Evolutionary conservation across 2,888 invertebrate genomes (phyloP).

Genomic region (Lamproptera curius): DNA sequence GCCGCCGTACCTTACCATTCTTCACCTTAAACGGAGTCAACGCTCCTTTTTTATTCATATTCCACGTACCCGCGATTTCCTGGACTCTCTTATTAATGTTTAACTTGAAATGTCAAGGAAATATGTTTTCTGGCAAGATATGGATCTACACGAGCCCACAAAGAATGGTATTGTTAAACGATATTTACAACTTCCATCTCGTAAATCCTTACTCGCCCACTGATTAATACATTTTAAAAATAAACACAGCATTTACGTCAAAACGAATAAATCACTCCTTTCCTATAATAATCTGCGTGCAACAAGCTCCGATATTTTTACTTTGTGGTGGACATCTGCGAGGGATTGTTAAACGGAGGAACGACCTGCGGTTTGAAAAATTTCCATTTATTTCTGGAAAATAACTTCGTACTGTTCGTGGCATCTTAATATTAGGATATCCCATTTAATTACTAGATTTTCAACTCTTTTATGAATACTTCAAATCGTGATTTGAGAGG

Average conservation of each 20-base stretch:
- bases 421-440: background rate
- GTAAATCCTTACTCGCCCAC: background rate
- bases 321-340: background rate
- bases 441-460: background rate
- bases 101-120: conserved; percentile 13
- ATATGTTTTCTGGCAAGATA: conserved; percentile 13
- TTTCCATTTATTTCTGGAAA: too few species aligned
- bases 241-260: background rate
- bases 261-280: conserved; percentile 1
- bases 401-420: background rate
- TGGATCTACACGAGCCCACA: conserved; percentile 10
- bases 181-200: conserved; percentile 9
- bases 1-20: conserved; percentile 5
- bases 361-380: too few species aligned
- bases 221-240: background rate
- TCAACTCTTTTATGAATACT: background rate
- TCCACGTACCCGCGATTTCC: conserved; percentile 11
- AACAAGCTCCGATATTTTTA: background rate
- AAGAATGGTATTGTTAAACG: conserved; percentile 2
- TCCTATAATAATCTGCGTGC: background rate
- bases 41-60: too few species aligned
- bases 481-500: background rate
- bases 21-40: too few species aligned
- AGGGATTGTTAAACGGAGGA: conserved; percentile 3
- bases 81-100: background rate